Evolutionary conservation across 2,888 invertebrate species (phyloP).

Genomic region (Platycheirus albimanus): DNA sequence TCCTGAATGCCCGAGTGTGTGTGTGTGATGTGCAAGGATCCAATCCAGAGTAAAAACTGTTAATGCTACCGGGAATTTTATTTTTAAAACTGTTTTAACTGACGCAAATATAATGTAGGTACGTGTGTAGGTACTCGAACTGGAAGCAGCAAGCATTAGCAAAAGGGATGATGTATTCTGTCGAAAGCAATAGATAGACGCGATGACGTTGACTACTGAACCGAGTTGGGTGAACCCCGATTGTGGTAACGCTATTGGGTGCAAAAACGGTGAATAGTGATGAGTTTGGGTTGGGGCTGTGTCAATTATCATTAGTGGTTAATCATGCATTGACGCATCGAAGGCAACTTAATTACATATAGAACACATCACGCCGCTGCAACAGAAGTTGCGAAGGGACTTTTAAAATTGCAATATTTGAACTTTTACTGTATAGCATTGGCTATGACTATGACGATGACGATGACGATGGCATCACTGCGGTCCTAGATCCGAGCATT

Average conservation of each 20-base stretch:
- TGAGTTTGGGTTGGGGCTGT: constrained; percentile 10
- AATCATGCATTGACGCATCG: constrained; percentile 47
- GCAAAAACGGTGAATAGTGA: neutral
- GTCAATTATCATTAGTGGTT: constrained; percentile 47
- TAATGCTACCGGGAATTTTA: constrained; percentile 25
- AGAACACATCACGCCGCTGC: constrained; percentile 13
- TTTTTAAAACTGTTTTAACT: constrained; percentile 24
- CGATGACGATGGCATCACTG: no score
- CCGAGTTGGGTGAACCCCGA: constrained; percentile 34
- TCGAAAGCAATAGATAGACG: constrained; percentile 31
- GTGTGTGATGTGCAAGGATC: neutral
- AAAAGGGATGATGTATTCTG: constrained; percentile 46
- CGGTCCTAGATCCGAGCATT: no score
- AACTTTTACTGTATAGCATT: no score
- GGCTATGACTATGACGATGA: no score
- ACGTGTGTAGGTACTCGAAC: no score
- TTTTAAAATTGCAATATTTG: constrained; percentile 34
- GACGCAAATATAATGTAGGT: no score
- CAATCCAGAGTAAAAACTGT: neutral
- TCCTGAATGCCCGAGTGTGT: neutral
- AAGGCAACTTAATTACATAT: constrained; percentile 16
- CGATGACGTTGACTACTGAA: constrained; percentile 53
- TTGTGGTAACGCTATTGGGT: constrained; percentile 44
- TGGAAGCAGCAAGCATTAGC: constrained; percentile 16
- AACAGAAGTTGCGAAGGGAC: constrained; percentile 9